Evolutionary conservation across 2,888 invertebrate genomes (phyloP), one percentile per base, ranked within the genome.

Genomic region (Crocallis elinguaria): DNA sequence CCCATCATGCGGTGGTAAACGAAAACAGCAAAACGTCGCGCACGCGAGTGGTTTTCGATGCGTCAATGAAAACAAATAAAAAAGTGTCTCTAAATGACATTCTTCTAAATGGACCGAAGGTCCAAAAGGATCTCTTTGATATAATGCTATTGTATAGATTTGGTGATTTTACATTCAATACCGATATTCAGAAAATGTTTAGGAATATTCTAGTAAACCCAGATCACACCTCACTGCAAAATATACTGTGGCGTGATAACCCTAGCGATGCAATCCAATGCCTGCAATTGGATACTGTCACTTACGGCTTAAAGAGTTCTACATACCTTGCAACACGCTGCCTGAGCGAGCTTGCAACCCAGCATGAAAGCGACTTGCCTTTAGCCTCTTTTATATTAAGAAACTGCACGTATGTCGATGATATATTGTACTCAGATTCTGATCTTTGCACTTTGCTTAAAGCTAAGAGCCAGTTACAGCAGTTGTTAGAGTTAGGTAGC

Each of bases 81-180:
- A 39, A 39, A 17, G 8, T 39, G 2, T 39, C 41, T 6, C 41
- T 41, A 6, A 62, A 62, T 55, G 48, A 59, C 27, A 21, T 62
- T n/a, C 29, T 55, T 11, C 14, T 62, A 25, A 62, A 62, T 55
- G 59, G 59, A 6, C 55, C 50, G 2, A 44, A 49, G 23, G 58
- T 63, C 1, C 58, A 63, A 32, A 51, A 27, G 0, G 60, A 60
- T 9, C 33, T 63, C 2, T 55, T 63, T 45, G 54, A 58, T 44
- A 52, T 63, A 21, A 17, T 63, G 8, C 8, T 58, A 7, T 21
- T 53, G 12, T 54, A 41, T 27, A 45, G 60, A 48, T 6, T 50
- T 12, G 41, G 38, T 7, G 27, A 55, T 17, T 48, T 33, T 21
- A 23, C 44, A 1, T 44, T 60, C 23, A 27, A 37, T 12, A 38